Percentiles rank a stretch among this genome's conserved stretches.
Evolutionary conservation across 2,113 vertebrate species (phyloP).

Genomic region (Melanostigma gelatinosum): DNA sequence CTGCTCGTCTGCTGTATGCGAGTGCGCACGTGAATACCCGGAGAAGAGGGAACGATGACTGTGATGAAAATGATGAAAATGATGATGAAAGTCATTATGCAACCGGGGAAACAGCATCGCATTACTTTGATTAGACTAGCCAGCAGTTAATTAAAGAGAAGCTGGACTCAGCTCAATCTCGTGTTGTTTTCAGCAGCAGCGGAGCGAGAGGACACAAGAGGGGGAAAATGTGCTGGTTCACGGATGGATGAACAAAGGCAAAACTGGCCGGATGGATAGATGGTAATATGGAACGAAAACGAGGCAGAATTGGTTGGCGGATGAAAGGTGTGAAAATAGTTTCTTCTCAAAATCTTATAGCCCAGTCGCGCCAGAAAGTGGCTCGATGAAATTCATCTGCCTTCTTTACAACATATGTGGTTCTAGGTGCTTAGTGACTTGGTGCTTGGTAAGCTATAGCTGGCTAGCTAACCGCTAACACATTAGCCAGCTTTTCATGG

Average conservation of each 20-base stretch:
- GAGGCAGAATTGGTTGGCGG: not conserved
- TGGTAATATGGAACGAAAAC: not conserved
- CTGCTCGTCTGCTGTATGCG: constrained; percentile 4
- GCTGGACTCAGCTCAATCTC: constrained; percentile 35
- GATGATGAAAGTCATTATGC: constrained; percentile 36
- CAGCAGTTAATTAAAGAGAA: constrained; percentile 48
- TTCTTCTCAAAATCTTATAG: not conserved
- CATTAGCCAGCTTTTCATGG: not conserved
- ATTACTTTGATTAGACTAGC: constrained; percentile 35
- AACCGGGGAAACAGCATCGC: constrained; percentile 19
- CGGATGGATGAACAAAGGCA: not conserved
- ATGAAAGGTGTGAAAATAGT: not conserved
- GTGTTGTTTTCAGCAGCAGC: constrained; percentile 34
- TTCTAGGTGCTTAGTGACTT: not conserved
- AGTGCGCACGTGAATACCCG: not conserved
- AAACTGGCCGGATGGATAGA: not conserved
- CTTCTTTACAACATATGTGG: not conserved
- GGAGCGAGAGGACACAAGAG: constrained; percentile 16
- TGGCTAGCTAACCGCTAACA: not conserved
- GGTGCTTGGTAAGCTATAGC: not conserved
- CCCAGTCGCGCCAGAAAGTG: not conserved
- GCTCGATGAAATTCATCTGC: not conserved
- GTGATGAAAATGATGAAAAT: constrained; percentile 1
- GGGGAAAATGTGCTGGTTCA: constrained; percentile 14
- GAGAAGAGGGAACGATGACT: constrained; percentile 22